phyloP scores from a whole-genome alignment of 2,113 vertebrate species.

The Catharus bicknelli region DNA sequence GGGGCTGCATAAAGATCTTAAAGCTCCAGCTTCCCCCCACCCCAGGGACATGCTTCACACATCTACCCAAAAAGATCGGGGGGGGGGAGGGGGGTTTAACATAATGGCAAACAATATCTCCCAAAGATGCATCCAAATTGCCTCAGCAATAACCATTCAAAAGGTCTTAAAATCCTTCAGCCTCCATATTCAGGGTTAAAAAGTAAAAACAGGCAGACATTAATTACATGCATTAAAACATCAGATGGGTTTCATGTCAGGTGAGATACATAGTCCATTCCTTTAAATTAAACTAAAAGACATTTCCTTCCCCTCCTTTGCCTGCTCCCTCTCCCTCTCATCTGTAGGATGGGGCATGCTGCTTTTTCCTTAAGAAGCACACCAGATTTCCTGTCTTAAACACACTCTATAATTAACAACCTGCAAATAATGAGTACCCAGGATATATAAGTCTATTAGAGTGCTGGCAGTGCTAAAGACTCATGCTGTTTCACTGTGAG shows the following conservation, averaged over 20 bases:
- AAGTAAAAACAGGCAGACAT: background rate
- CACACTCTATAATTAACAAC: slow-evolving; percentile 66
- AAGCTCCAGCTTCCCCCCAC: background rate
- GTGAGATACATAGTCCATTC: background rate
- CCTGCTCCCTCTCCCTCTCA: background rate
- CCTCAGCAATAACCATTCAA: background rate
- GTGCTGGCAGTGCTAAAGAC: slow-evolving; percentile 66
- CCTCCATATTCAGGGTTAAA: background rate
- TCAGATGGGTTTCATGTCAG: background rate
- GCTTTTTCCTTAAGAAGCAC: slow-evolving; percentile 52
- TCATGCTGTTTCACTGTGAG: slow-evolving; percentile 65
- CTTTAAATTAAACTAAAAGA: slow-evolving; percentile 8
- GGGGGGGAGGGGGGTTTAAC: background rate
- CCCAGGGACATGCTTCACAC: background rate
- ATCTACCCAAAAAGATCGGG: background rate
- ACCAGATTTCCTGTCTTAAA: slow-evolving; percentile 67
- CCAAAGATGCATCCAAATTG: background rate
- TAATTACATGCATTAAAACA: background rate
- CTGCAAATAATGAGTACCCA: slow-evolving; percentile 65
- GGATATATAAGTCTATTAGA: slow-evolving; percentile 71
- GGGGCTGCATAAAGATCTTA: background rate
- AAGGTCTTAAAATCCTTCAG: background rate
- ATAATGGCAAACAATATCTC: background rate
- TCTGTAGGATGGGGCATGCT: slow-evolving; percentile 21
- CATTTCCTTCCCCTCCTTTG: background rate